Evolutionary conservation across 2,113 vertebrate genomes (phyloP).

Genomic region (Paedocypris sp.): DNA sequence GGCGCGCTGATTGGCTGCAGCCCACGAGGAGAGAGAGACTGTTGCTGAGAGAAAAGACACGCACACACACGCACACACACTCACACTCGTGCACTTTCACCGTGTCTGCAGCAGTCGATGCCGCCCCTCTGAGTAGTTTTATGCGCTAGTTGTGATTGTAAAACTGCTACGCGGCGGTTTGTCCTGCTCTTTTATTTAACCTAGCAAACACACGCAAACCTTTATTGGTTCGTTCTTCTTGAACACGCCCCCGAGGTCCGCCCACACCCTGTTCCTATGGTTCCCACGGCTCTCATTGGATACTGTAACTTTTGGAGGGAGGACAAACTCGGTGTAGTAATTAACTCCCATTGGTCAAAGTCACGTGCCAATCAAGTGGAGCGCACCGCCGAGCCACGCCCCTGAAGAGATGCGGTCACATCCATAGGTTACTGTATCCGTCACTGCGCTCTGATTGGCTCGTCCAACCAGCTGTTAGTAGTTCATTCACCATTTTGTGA

Average conservation of each 20-base stretch:
- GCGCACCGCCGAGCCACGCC: conserved; percentile 48
- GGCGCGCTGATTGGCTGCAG: conserved; percentile 51
- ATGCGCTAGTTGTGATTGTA: no score
- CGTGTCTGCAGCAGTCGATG: no score
- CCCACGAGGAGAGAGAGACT: conserved; percentile 56
- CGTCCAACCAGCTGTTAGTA: conserved; percentile 77
- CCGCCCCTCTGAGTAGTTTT: no score
- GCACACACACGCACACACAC: no score
- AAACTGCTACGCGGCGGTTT: no score
- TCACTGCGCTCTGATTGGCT: conserved; percentile 71
- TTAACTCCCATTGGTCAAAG: conserved; percentile 51
- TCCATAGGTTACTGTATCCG: conserved; percentile 63
- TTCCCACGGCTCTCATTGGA: conserved; percentile 58
- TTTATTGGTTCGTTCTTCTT: conserved; percentile 50
- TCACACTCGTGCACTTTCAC: no score
- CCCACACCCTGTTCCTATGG: conserved; percentile 68
- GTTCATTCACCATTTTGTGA: conserved; percentile 98
- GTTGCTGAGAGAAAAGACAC: conserved; percentile 72
- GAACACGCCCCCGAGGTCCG: conserved; percentile 40
- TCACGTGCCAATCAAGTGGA: conserved; percentile 37
- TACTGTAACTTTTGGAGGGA: conserved; percentile 77
- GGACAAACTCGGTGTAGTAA: conserved; percentile 44
- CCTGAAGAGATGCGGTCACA: conserved; percentile 16
- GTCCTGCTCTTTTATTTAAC: background rate
- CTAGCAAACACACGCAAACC: conserved; percentile 38